phyloP scores from a whole-genome alignment of 2,797 vertebrate genomes.

The Semotilus atromaculatus region DNA sequence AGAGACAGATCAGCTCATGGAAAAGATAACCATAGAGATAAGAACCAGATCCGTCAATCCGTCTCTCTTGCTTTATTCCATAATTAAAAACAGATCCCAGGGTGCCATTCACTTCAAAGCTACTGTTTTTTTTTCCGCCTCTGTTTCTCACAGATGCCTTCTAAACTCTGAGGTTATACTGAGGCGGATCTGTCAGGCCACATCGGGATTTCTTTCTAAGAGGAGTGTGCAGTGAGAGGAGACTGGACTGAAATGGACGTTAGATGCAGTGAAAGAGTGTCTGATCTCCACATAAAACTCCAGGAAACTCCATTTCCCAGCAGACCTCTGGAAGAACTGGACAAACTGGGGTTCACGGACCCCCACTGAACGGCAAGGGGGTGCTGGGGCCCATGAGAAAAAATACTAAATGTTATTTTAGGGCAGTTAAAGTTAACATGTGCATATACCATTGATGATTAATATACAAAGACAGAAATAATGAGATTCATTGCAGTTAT shows the following conservation, averaged over 20 bases:
- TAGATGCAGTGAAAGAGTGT: not conserved
- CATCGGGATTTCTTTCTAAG: not conserved
- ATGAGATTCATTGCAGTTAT: not conserved
- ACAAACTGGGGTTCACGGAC: not conserved
- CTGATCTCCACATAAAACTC: not conserved
- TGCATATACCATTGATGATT: not conserved
- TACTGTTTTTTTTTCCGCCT: constrained; percentile 6
- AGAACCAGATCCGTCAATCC: constrained; percentile 24
- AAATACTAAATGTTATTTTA: not conserved
- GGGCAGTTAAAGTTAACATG: no score
- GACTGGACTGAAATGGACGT: not conserved
- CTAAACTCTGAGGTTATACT: constrained; percentile 25
- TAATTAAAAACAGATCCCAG: constrained; percentile 41
- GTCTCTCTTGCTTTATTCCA: constrained; percentile 26
- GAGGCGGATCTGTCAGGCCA: constrained; percentile 27
- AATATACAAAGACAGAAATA: not conserved
- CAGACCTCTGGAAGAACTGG: constrained; percentile 22
- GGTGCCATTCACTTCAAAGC: constrained; percentile 46
- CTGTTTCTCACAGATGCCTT: constrained; percentile 51
- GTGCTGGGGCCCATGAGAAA: not conserved
- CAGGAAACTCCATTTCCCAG: not conserved
- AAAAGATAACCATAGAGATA: constrained; percentile 45
- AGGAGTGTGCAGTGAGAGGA: constrained; percentile 13
- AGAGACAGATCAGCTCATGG: constrained; percentile 35
- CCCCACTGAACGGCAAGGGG: not conserved